These are phyloP conservation scores for Litocranius walleri DNA, from an alignment of 2,113 vertebrate genomes.

Conservation along the genomic window DNA sequence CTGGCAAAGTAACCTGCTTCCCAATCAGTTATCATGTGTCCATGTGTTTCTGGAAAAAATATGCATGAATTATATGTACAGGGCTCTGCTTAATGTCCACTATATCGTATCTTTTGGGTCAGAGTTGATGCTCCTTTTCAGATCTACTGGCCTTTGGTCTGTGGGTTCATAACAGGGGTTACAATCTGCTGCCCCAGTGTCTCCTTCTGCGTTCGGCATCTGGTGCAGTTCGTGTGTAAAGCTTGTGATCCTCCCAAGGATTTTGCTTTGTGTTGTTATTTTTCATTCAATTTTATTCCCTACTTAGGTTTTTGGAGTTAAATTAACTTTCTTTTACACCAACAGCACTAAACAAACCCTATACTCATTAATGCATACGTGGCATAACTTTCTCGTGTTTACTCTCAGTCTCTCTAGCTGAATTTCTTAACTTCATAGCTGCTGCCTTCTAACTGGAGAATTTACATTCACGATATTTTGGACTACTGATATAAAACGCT, in stretches of 20 bases:
- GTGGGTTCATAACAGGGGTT: fast-evolving
- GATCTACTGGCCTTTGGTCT: not conserved
- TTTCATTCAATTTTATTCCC: not conserved
- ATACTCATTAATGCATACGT: fast-evolving
- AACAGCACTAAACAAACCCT: not conserved
- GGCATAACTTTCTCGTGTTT: not conserved
- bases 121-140: too few relatives aligned
- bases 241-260: not conserved
- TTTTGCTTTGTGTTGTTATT: not conserved
- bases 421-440: not conserved
- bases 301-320: not conserved
- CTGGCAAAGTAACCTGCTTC: too few relatives aligned
- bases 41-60: not conserved
- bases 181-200: fast-evolving
- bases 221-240: fast-evolving
- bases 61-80: too few relatives aligned
- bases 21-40: not conserved
- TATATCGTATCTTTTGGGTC: fast-evolving
- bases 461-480: not conserved
- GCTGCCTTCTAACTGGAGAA: not conserved
- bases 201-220: not conserved
- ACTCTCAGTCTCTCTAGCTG: not conserved
- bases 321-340: too few relatives aligned
- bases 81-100: not conserved
- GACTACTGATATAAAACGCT: not conserved